A percentile compares a stretch with the other conserved stretches of the same genome.
Evolutionary conservation across 2,113 vertebrate genomes (phyloP).

Genomic region (Gallinago paraguaiae): DNA sequence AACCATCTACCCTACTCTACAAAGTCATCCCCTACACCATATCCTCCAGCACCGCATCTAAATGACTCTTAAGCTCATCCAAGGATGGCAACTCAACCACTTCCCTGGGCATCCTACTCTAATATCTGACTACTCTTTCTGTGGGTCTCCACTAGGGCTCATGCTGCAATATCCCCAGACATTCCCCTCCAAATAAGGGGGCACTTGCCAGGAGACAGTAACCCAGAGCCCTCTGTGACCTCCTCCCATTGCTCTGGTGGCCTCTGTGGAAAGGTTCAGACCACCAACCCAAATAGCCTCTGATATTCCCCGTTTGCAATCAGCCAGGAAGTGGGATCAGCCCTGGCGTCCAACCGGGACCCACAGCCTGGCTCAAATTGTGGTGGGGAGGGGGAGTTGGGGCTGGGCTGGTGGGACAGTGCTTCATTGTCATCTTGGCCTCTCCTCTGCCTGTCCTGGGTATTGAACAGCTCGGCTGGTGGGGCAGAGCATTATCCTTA

Average conservation of each 20-base stretch:
- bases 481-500: neutral
- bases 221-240: too few species aligned
- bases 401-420: neutral
- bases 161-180: fast-evolving
- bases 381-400: neutral
- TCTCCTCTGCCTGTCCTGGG: neutral
- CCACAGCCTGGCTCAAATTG: neutral
- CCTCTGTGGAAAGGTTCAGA: neutral
- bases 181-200: fast-evolving
- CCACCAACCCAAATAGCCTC: fast-evolving
- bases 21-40: too few species aligned
- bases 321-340: neutral
- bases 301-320: neutral
- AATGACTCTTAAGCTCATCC: too few species aligned
- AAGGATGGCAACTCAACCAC: too few species aligned
- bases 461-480: neutral
- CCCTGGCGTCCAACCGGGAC: fast-evolving
- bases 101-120: too few species aligned
- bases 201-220: too few species aligned
- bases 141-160: neutral
- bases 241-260: neutral
- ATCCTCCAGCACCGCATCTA: too few species aligned
- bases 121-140: too few species aligned
- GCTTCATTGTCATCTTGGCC: fast-evolving
- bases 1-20: too few species aligned